Conservation (phyloP, 2,888 invertebrate species). For the Cheilosia vernalis region DNA sequence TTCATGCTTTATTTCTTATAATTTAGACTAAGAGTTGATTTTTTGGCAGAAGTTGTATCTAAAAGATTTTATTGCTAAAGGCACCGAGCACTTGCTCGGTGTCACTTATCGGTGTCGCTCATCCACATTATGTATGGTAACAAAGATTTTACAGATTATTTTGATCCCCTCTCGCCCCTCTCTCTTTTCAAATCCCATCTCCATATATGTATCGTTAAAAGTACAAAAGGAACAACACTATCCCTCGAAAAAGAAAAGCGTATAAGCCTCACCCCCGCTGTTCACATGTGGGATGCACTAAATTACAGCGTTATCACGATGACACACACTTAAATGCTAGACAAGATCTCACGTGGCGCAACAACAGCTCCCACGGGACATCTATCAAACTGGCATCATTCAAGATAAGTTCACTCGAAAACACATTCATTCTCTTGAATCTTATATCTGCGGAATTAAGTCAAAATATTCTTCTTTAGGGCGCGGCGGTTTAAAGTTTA, state of each 20-base stretch:
- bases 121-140: no score
- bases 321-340: slow-evolving; percentile 59
- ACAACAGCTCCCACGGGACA: slow-evolving; percentile 54
- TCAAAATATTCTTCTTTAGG: slow-evolving; percentile 30
- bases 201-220: no score
- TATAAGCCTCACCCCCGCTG: slow-evolving; percentile 18
- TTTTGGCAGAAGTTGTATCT: no score
- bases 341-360: slow-evolving; percentile 22
- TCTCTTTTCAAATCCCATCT: no score
- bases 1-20: no score
- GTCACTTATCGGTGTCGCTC: no score
- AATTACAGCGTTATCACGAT: slow-evolving; percentile 64
- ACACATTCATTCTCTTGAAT: slow-evolving; percentile 56
- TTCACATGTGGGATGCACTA: slow-evolving; percentile 62
- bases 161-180: no score
- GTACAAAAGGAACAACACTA: not conserved
- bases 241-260: slow-evolving; percentile 8
- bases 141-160: no score
- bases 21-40: no score
- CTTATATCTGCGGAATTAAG: slow-evolving; percentile 40
- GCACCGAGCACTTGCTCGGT: no score
- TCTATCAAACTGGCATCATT: slow-evolving; percentile 69
- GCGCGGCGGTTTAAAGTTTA: slow-evolving; percentile 58
- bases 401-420: slow-evolving; percentile 55
- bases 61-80: no score